phyloP scores from a whole-genome alignment of 2,888 invertebrate species.

The Epinotia ramella region DNA sequence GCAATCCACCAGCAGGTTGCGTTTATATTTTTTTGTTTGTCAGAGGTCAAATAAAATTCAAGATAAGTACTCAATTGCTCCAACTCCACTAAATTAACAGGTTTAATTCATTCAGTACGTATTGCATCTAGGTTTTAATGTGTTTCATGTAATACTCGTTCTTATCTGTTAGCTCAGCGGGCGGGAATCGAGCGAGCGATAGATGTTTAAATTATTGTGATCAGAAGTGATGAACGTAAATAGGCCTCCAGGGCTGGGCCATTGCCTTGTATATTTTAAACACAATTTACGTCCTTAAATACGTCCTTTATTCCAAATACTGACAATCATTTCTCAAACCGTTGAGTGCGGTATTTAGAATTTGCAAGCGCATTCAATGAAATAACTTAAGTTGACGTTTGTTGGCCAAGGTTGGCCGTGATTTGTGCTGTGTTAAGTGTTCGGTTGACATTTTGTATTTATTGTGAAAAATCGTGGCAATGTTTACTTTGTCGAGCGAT shows the following conservation, averaged over 20 bases:
- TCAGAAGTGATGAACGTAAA: neutral
- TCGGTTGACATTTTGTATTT: constrained; percentile 24
- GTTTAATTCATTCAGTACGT: no score
- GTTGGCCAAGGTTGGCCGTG: constrained; percentile 28
- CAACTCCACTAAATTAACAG: no score
- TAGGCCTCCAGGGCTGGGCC: neutral
- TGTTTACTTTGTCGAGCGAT: constrained; percentile 27
- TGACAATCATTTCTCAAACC: neutral
- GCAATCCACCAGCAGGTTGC: no score
- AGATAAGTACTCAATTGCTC: no score
- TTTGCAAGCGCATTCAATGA: constrained; percentile 23
- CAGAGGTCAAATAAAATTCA: no score
- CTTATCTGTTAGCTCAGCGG: no score
- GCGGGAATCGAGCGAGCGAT: no score
- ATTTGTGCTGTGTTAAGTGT: constrained; percentile 3
- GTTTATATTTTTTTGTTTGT: no score
- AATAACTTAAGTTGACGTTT: constrained; percentile 20
- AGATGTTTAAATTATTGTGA: no score
- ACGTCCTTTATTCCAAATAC: constrained; percentile 1
- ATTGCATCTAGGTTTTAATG: no score
- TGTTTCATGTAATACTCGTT: no score
- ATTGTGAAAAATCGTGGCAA: constrained; percentile 20
- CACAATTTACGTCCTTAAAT: neutral
- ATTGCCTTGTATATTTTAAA: no score
- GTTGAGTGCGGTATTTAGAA: constrained; percentile 1